Evolutionary conservation across 2,113 vertebrate species (phyloP).

Genomic region (Pangasianodon gigas): DNA sequence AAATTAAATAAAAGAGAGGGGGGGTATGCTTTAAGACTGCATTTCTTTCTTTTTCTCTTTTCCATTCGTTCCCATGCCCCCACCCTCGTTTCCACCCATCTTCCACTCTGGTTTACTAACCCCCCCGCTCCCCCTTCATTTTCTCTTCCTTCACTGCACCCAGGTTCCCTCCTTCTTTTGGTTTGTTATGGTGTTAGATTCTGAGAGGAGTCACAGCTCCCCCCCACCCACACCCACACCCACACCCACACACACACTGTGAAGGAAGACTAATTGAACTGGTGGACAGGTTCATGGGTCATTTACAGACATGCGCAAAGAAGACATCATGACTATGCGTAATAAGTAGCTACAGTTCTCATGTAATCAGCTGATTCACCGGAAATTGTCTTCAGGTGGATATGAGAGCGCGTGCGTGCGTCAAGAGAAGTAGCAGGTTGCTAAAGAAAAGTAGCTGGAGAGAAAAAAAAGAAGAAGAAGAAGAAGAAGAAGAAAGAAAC

Average conservation of each 20-base stretch:
- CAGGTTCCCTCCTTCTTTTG: slow-evolving; percentile 73
- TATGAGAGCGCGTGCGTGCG: not conserved
- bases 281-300: slow-evolving; percentile 65
- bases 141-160: slow-evolving; percentile 68
- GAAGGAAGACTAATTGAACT: slow-evolving; percentile 55
- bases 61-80: slow-evolving; percentile 71
- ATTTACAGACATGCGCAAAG: slow-evolving; percentile 56
- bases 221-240: slow-evolving; percentile 59
- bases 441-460: slow-evolving; percentile 66
- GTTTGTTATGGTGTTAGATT: slow-evolving; percentile 69
- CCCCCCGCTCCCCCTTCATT: slow-evolving; percentile 52
- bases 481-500: slow-evolving; percentile 67
- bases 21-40: slow-evolving; percentile 75
- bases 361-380: not conserved
- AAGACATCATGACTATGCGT: slow-evolving; percentile 26
- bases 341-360: not conserved
- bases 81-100: slow-evolving; percentile 74
- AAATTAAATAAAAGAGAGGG: slow-evolving; percentile 87
- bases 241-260: slow-evolving; percentile 56
- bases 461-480: slow-evolving; percentile 49
- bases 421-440: slow-evolving; percentile 66
- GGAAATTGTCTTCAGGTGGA: too few species aligned
- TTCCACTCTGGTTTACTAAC: slow-evolving; percentile 63
- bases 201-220: slow-evolving; percentile 66
- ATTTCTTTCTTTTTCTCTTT: slow-evolving; percentile 78